These are phyloP conservation scores for Scrobipalpa atriplicella DNA, from an alignment of 2,888 invertebrate genomes.

Conservation along the genomic window DNA sequence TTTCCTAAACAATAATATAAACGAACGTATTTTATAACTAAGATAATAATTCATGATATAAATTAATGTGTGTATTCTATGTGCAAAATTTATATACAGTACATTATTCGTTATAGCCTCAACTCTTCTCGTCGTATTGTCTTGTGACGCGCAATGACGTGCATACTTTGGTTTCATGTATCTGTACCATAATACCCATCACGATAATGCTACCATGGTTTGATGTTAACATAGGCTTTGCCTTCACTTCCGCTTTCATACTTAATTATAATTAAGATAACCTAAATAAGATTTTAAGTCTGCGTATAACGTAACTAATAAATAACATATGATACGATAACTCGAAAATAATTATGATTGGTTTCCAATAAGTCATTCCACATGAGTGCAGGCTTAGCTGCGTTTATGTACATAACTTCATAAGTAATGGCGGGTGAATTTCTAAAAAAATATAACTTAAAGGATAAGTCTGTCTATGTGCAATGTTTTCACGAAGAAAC, in stretches of 20 bases:
- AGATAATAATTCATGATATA: not conserved
- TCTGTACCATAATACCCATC: not conserved
- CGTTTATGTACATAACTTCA: too few species aligned
- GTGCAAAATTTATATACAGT: not conserved
- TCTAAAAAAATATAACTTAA: too few species aligned
- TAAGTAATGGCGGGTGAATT: too few species aligned
- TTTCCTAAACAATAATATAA: not conserved
- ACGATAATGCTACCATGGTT: slow-evolving; percentile 5
- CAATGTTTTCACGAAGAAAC: not conserved
- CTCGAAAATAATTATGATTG: too few species aligned
- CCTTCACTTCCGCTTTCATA: not conserved
- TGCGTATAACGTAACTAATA: too few species aligned
- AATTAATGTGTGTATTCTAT: not conserved
- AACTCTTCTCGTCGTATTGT: not conserved
- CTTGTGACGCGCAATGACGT: not conserved
- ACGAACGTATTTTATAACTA: not conserved
- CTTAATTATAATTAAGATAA: not conserved
- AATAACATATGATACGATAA: too few species aligned
- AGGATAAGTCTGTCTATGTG: too few species aligned
- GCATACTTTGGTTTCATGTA: not conserved
- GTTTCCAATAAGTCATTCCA: too few species aligned
- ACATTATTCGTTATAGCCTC: slow-evolving; percentile 2
- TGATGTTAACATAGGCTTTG: not conserved
- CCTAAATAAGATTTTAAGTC: too few species aligned
- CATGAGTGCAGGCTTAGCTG: too few species aligned